phyloP scores from a whole-genome alignment of 2,113 vertebrate genomes.

The Muscicapa adusta region DNA sequence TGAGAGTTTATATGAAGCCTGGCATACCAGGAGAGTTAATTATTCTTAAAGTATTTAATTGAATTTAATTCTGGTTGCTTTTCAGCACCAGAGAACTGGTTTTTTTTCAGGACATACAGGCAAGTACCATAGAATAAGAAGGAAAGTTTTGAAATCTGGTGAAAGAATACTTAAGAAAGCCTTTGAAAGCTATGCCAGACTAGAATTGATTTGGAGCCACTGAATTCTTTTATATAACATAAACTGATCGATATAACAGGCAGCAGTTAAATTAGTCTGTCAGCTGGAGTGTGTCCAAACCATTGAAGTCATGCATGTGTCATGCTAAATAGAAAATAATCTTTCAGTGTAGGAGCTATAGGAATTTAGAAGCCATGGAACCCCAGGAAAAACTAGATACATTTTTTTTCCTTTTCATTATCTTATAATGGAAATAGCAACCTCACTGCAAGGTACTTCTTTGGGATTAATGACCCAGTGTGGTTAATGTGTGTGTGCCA shows the following conservation, averaged over 20 bases:
- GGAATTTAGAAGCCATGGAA: not conserved
- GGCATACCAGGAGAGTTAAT: not conserved
- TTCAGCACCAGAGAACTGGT: not conserved
- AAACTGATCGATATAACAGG: not conserved
- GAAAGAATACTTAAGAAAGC: not conserved
- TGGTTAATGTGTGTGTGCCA: slow-evolving; percentile 46
- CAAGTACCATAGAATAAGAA: not conserved
- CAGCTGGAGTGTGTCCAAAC: not conserved
- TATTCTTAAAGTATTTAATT: not conserved
- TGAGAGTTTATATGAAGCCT: not conserved
- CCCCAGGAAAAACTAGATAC: not conserved
- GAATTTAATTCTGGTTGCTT: not conserved
- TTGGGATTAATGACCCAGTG: slow-evolving; percentile 48
- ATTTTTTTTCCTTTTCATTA: slow-evolving; percentile 31
- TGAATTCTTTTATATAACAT: not conserved
- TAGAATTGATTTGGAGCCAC: not conserved
- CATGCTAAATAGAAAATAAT: slow-evolving; percentile 25
- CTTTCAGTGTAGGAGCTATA: not conserved
- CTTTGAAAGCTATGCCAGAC: not conserved
- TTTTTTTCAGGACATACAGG: not conserved
- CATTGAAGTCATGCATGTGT: not conserved
- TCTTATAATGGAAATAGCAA: not conserved
- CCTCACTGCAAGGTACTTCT: not conserved
- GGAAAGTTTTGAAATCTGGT: not conserved
- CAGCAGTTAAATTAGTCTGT: slow-evolving; percentile 19